Base-by-base conservation (phyloP, 1,140 invertebrate species). In the Brachionus plicatilis region DNA sequence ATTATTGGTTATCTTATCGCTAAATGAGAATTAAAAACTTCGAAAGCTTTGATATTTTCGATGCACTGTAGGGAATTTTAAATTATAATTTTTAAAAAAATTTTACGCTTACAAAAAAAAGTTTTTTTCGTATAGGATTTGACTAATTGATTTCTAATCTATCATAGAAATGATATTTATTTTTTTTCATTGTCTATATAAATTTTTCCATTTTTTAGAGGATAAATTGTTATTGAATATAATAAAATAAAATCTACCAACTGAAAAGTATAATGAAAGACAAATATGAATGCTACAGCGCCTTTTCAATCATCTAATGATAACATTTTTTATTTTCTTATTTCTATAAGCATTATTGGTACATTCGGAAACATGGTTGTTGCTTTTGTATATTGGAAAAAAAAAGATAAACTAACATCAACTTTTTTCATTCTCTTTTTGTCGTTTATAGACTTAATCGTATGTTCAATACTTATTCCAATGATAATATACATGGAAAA, bases 311-410 rank as follows among this genome's bases (percentile, higher is more conserved):
- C 66, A 33, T 29, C 43, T 6, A 82, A 65, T 68, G 41, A 65
- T 65, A 1, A 82, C 14, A 65, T 82, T 24, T 60, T 24, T 47
- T 60, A n/a, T 6, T 76, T 85, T 9, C 79, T 86, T 43, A 53
- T 43, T 20, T 60, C 87, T 0, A 85, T 87, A n/a, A 86, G 87
- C 14, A 82, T 88, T 0, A 83, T 87, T 41, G 89, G 89, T 1
- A 88, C 87, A 1, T 85, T 88, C 6, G 89, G 89, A 12, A 90
- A 90, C 83, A 84, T 87, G 0, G 76, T 90, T 6, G 89, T 90
- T 7, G 85, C 89, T 7, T 88, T 89, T 80, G 88, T 90, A 0
- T 90, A 88, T 85, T 86, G 85, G n/a, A 85, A 86, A 41, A 88
- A 88, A 65, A 83, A 86, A 50, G 88, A 90, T 50, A 88, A 88